Percentiles rank a stretch among this genome's conserved stretches.
phyloP scores from a whole-genome alignment of 2,113 vertebrate species.

The Brachyhypopomus gauderio region DNA sequence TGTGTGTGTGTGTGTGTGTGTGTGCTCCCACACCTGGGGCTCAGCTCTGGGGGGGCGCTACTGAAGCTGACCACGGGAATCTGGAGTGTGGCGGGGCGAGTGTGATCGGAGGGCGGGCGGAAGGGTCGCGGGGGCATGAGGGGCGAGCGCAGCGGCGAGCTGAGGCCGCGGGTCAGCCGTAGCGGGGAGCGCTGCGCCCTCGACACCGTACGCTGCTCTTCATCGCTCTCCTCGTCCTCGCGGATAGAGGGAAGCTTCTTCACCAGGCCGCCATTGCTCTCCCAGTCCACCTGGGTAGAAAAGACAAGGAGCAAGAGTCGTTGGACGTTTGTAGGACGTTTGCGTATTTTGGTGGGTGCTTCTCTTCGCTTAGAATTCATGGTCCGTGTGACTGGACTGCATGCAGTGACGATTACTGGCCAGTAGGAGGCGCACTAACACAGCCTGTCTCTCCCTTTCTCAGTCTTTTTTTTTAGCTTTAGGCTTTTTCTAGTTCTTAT shows the following conservation, averaged over 20 bases:
- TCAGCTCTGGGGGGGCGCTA: conserved; percentile 71
- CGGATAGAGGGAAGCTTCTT: conserved; percentile 81
- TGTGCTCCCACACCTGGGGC: conserved; percentile 70
- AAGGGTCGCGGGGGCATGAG: conserved; percentile 73
- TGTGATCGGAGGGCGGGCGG: conserved; percentile 66
- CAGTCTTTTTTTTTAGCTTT: neutral
- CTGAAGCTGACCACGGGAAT: conserved; percentile 78
- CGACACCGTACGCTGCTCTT: conserved; percentile 69
- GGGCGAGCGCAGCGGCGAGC: conserved; percentile 78
- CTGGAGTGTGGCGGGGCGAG: conserved; percentile 74
- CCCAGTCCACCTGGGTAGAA: conserved; percentile 73
- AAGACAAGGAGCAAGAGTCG: neutral
- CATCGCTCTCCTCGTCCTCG: conserved; percentile 80
- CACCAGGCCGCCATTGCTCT: conserved; percentile 78
- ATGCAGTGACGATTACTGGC: conserved; percentile 17
- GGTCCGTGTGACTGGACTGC: neutral
- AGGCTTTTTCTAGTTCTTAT: conserved; percentile 5
- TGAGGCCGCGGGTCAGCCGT: conserved; percentile 69
- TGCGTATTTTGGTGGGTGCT: neutral
- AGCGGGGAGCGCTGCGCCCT: conserved; percentile 70
- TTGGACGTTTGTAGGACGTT: neutral
- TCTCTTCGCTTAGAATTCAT: neutral
- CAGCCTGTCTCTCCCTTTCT: conserved; percentile 1
- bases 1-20: neutral
- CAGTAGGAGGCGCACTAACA: conserved; percentile 44